Evolutionary conservation across 1,140 invertebrate species (phyloP), one percentile per base, ranked within the genome.

Genomic region (Mamestra configurata): DNA sequence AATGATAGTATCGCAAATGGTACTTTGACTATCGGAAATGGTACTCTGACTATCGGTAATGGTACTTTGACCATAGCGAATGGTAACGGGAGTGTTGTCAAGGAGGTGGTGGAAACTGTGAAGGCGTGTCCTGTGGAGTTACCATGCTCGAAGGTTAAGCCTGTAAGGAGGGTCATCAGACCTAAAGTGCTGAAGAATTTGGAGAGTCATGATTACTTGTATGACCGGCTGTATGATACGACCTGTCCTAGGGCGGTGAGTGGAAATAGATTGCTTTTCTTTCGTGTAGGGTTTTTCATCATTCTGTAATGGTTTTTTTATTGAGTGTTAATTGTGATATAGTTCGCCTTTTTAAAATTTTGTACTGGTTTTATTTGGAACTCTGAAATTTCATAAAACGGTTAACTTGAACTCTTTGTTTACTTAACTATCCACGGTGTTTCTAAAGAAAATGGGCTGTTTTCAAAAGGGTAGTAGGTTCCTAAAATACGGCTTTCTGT

Each of bases 101-200:
- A 90, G 13, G 81, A 90, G 46, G 35, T 79, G 40, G 84, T 81
- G 6, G 40, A 78, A 31, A 80, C 82, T 51, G 77, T 46, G 20
- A 89, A 90, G 72, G 64, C 86, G 46, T 93, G 90, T 66, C 89
- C 92, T 4, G 88, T 91, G 51, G 88, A 92, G 55, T 86, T 90
- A 13, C 18, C 13, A 7, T 20, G 43, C 15, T 13, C 3, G 43
- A 46, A 77, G 31, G n/a, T n/a, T 70, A 92, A 88, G 61, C 80
- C 86, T 11, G 78, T 84, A 2, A 82, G 87, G 8, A 92, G 83
- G 82, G 89, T 93, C 40, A 84, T 87, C 7, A 89, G 86, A 64
- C 93, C 93, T 0, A 93, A 90, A 84, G 89, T 94, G 72, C 73
- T 94, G 66, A 94, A 92, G 84, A 94, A 94, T 77, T 46, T 82